Base-by-base conservation (phyloP, 2,888 invertebrate species). In the Leptinotarsa peninsularis region DNA sequence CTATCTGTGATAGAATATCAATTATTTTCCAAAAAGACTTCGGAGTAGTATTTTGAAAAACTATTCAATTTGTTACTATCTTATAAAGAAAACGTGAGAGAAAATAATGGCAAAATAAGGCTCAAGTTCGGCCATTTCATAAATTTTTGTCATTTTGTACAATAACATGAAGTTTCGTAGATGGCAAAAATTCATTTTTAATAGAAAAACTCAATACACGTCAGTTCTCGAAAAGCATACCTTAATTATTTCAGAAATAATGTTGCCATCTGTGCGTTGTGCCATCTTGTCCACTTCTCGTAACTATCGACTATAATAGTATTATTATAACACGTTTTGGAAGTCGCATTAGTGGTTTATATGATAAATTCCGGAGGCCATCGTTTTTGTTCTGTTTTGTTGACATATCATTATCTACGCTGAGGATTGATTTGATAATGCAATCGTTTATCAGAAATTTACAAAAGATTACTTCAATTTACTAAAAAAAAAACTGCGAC, bases 171-270 rank as follows among this genome's bases (percentile, higher is more conserved):
- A 10, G 10, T 43, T 43, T 13, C 3, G 43, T 43, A 43, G 2
- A 43, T 43, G 13, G 43, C 43, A 13, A 43, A 43, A 43, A 43
- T 43, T 10, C 2, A 43, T 43, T 43, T 43, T 43, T 43, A 10
- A 10, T 10, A 43, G 43, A 43, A 10, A 43, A 52, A n/a, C 15
- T 52, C 4, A 52, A n/a, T 17, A 52, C 52, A 14, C 4, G 3
- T 52, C 17, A 17, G n/a, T 52, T 52, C 52, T 17, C 5, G n/a
- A 52, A 52, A n/a, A 58, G 15, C 58, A 72, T 74, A 79, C 79
- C 72, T 70, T 75, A 13, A 77, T 50, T 27, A 77, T 72, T 63
- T 76, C 72, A 13, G 77, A 76, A 49, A 79, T 17, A 14, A 75
- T 63, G 67, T 79, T 79, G 66, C 79, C 77, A 66, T 79, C 77